Conservation (phyloP, 2,888 invertebrate genomes). For the Lasioglossum figueresi region DNA sequence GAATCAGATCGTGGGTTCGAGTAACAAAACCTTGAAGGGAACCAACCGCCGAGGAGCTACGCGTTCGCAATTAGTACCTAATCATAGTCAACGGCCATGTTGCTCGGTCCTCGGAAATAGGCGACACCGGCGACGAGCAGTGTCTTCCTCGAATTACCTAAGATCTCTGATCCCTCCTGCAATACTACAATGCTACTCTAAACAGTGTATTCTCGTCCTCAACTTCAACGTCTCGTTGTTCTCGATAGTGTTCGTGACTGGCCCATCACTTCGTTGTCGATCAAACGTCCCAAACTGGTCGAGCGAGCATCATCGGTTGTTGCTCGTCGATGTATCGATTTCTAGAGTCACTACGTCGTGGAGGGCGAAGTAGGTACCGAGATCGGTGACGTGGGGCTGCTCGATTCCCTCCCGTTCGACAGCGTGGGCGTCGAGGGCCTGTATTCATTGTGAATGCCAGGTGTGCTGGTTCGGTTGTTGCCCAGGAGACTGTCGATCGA, state of each 20-base stretch:
- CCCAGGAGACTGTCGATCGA: conserved; percentile 94
- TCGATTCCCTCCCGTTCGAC: conserved; percentile 78
- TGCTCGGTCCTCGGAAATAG: conserved; percentile 2
- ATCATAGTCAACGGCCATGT: neutral
- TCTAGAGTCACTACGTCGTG: conserved; percentile 76
- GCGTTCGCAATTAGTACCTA: conserved; percentile 11
- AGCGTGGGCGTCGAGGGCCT: conserved; percentile 78
- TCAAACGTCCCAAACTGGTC: conserved; percentile 14
- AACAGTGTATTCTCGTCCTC: conserved; percentile 6
- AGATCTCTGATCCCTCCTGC: neutral
- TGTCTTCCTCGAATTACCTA: conserved; percentile 11
- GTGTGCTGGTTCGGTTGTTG: conserved; percentile 76
- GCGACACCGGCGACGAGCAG: neutral
- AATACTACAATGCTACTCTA: conserved; percentile 38
- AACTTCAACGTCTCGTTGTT: conserved; percentile 46
- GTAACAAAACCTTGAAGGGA: neutral
- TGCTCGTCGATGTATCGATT: neutral
- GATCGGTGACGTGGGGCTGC: conserved; percentile 78
- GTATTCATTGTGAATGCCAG: conserved; percentile 71
- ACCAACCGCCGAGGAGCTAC: neutral
- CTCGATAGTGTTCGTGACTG: conserved; percentile 41
- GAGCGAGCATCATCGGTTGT: neutral
- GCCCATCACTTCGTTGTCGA: conserved; percentile 56
- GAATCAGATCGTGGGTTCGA: neutral
- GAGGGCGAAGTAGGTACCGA: conserved; percentile 80